phyloP scores from a whole-genome alignment of 2,797 vertebrate species.

The Falco columbarius region DNA sequence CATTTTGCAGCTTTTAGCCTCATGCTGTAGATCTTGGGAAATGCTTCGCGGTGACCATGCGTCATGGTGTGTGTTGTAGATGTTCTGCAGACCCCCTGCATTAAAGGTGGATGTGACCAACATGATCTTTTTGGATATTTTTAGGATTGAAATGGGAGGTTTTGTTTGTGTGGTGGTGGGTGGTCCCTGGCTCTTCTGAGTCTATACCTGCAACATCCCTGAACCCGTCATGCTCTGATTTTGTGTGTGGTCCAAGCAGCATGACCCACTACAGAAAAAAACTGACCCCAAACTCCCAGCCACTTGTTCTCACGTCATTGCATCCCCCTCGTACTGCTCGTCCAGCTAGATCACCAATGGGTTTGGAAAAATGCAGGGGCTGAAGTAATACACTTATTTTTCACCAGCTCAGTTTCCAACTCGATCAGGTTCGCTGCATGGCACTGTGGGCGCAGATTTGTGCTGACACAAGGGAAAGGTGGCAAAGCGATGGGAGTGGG shows the following conservation, averaged over 20 bases:
- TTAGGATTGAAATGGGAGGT: not conserved
- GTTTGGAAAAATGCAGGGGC: not conserved
- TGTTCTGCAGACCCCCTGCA: not conserved
- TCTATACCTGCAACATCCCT: not conserved
- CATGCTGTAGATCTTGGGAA: not conserved
- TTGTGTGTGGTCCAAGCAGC: not conserved
- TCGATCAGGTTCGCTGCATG: not conserved
- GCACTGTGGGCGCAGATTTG: not conserved
- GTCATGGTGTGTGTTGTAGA: rapidly evolving
- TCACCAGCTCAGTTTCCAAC: not conserved
- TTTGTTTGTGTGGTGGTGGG: not conserved
- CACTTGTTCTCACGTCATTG: not conserved
- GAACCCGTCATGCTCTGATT: rapidly evolving
- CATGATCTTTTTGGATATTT: rapidly evolving
- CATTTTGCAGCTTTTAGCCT: not conserved
- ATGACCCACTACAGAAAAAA: not conserved
- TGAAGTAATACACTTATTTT: not conserved
- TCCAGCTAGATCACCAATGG: rapidly evolving
- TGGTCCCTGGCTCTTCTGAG: not conserved
- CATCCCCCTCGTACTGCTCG: not conserved
- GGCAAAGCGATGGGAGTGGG: rapidly evolving
- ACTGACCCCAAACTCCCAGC: not conserved
- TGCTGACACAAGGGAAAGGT: not conserved
- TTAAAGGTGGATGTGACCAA: not conserved
- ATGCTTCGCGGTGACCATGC: rapidly evolving